A percentile compares a stretch with the other conserved stretches of the same genome.
phyloP scores from a whole-genome alignment of 2,113 vertebrate genomes.

The Odobenus rosmarus region DNA sequence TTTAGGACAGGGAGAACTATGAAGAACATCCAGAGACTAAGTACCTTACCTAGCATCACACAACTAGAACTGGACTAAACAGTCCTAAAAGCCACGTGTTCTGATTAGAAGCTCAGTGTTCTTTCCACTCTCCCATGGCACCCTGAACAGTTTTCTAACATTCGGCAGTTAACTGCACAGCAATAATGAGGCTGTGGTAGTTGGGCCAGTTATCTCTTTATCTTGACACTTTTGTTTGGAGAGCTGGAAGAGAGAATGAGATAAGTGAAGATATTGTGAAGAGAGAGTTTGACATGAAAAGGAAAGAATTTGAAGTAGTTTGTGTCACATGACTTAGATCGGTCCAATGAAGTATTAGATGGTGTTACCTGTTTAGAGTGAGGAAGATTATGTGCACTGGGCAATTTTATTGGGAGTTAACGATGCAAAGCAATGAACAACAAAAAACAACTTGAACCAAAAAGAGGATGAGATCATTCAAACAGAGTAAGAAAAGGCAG shows the following conservation, averaged over 20 bases:
- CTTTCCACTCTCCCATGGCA: background rate
- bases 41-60: background rate
- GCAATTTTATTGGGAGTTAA: background rate
- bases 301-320: background rate
- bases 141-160: background rate
- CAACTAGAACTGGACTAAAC: background rate
- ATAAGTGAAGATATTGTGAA: background rate
- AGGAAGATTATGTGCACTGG: background rate
- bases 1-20: background rate
- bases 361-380: background rate
- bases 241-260: background rate
- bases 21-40: background rate
- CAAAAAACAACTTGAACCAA: background rate
- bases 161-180: background rate
- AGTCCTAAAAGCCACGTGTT: background rate
- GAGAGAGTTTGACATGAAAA: background rate
- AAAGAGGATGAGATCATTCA: background rate
- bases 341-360: background rate
- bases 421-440: background rate
- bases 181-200: background rate
- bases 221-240: background rate
- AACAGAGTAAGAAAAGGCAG: background rate
- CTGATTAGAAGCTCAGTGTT: background rate
- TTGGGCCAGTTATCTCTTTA: background rate
- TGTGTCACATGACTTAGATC: background rate